Evolutionary conservation across 1,140 invertebrate species (phyloP), one percentile per base, ranked within the genome.

Genomic region (Ptiloglossa arizonensis): DNA sequence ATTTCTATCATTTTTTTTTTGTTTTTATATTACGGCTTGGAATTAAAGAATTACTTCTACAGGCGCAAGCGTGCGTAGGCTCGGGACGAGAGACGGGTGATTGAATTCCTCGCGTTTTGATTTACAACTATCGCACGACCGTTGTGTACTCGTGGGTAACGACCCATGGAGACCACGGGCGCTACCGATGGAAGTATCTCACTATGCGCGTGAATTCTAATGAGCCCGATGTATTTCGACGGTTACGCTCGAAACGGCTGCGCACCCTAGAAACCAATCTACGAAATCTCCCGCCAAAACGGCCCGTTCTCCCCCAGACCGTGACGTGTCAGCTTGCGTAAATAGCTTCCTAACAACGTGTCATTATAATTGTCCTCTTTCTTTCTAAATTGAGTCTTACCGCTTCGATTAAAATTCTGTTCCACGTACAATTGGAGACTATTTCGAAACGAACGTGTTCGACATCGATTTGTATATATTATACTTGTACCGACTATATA

Each of bases 281-380:
- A 75, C 24, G 13, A 72, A 82, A 86, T 86, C 84, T 85, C 84
- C 84, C 83, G 84, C 82, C 80, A 69, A 85, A 86, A 85, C 66
- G 27, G 64, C 57, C 64, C 15, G 24, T 71, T 24, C 56, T 63
- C 67, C 27, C 8, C n/a, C 50, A 56, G 41, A 74, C 52, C 82
- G 66, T 85, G 63, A 85, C 79, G 22, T 22, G 19, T 35, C 15
- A 11, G 0, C 6, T 46, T 22, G 3, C 24, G 17, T 27, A n/a
- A 41, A 22, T 9, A 41, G 11, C n/a, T 44, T 5, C 35, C n/a
- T 62, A 24, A 62, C 19, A 24, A 11, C 59, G 3, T 2, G n/a
- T 15, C 11, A 1, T 44, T 22, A 15, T 41, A 41, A 44, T 13
- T 52, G 5, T 5, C 8, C 50, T n/a, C 22, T 52, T 24, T 52